These are phyloP conservation scores for Clavelina lepadiformis DNA, from an alignment of 23 tunicate genomes.

Conservation along the genomic window DNA sequence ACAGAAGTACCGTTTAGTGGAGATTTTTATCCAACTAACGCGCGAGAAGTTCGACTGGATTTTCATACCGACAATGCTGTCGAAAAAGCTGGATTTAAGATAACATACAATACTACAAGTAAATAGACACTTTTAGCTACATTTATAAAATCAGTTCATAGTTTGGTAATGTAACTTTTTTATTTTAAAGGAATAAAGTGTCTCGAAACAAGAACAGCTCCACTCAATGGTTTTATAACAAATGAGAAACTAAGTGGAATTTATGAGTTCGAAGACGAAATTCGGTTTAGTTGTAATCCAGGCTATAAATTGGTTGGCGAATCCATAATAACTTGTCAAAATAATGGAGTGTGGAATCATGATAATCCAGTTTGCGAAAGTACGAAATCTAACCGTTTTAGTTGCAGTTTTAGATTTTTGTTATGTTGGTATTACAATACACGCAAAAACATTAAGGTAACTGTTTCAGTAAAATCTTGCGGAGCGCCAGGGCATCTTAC, in stretches of 20 bases:
- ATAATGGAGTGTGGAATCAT: constrained; percentile 55
- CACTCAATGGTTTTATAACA: not conserved
- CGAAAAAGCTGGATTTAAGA: constrained; percentile 50
- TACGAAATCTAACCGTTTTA: constrained; percentile 18
- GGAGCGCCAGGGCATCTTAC: constrained; percentile 30
- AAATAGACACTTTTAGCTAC: too few species aligned
- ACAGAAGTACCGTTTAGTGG: constrained; percentile 34
- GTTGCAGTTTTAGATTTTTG: not conserved
- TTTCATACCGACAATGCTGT: constrained; percentile 59
- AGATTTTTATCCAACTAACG: constrained; percentile 10
- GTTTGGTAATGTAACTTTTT: too few species aligned
- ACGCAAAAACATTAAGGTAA: not conserved
- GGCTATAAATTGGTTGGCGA: constrained; percentile 50
- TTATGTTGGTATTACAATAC: not conserved
- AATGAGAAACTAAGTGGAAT: constrained; percentile 11
- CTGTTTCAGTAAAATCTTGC: constrained; percentile 51
- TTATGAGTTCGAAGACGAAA: constrained; percentile 59
- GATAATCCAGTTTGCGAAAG: constrained; percentile 45
- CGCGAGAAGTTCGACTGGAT: constrained; percentile 22
- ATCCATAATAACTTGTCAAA: constrained; percentile 18
- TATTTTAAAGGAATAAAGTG: constrained; percentile 13
- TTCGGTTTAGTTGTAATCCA: constrained; percentile 28
- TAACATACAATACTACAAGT: constrained; percentile 39
- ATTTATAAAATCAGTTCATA: too few species aligned
- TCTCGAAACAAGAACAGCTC: constrained; percentile 7